Evolutionary conservation across 1,140 invertebrate genomes (phyloP), one percentile per base, ranked within the genome.

Genomic region (Teleogryllus occipitalis): DNA sequence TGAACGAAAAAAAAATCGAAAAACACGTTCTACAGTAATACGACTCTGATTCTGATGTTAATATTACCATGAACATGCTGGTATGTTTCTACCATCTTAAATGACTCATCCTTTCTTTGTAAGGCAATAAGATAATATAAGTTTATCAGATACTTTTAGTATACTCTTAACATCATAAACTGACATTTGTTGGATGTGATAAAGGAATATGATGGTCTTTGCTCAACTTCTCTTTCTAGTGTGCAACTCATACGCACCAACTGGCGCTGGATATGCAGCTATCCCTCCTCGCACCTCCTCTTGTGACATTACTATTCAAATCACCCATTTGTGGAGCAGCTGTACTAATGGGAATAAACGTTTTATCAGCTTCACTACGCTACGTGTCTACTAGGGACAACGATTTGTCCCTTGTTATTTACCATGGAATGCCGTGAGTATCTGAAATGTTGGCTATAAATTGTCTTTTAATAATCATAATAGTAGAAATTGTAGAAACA

Each of bases 231-330:
- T 15, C 48, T 76, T 87, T 87, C 73, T 84, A 93, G 92, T 93
- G 92, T 82, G 90, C 91, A 15, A 89, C 91, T 8, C 90, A 92
- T 82, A 92, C 90, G 1, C 90, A 93, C 83, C 91, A 92, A 81
- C 83, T 96, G 74, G 94, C 94, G 1, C 86, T 96, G 83, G 95
- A 96, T 83, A 92, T 95, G 89, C 94, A 96, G 85, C 88, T 96
- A 22, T 94, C 93, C 74, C 85, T 94, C 27, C 79, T 93, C 6
- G 90, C 92, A 8, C 91, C 93, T 1, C 84, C 93, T 0, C 84
- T 96, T 8, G 88, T 95, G 0, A 93, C 92, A 86, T 87, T 92
- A 14, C 86, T 93, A 15, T 88, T 88, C 77, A 86, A 87, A 7
- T 90, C 90, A 81, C 86, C 88, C 0, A 85, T 88, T 7, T 83